phyloP scores from a whole-genome alignment of 92 coral and sea anemone species.

The Porites divaricata region DNA sequence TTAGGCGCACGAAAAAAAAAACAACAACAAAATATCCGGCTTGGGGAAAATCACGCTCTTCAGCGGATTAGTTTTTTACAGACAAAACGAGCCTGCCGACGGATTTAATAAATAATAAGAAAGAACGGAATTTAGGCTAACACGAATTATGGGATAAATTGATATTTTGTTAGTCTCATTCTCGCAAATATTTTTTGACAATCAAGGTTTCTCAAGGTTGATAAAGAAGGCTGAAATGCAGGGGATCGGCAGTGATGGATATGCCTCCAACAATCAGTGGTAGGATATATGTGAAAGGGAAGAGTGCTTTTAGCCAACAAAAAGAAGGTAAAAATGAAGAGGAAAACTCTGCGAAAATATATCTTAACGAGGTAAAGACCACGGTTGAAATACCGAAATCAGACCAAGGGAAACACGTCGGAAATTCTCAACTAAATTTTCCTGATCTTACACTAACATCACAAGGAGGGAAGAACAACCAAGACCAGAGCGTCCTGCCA shows the following conservation, averaged over 20 bases:
- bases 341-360: background rate
- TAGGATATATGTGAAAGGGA: constrained; percentile 2
- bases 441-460: constrained; percentile 10
- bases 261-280: constrained; percentile 19
- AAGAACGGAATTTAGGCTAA: background rate
- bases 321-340: background rate
- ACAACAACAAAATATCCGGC: background rate
- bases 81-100: background rate
- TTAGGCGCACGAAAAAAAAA: too few species aligned
- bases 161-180: background rate
- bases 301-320: constrained; percentile 5
- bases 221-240: background rate
- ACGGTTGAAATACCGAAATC: too few species aligned
- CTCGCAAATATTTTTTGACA: too few species aligned
- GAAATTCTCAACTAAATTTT: background rate
- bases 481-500: constrained; percentile 10
- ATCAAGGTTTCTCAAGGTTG: too few species aligned
- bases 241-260: background rate
- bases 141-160: background rate
- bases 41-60: background rate
- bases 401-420: background rate
- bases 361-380: background rate
- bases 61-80: background rate
- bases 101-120: background rate
- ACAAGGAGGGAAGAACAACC: background rate